A percentile compares a stretch with the other conserved stretches of the same genome.
Conservation (phyloP, 2,888 invertebrate species). For the Pilophorus perplexus region DNA sequence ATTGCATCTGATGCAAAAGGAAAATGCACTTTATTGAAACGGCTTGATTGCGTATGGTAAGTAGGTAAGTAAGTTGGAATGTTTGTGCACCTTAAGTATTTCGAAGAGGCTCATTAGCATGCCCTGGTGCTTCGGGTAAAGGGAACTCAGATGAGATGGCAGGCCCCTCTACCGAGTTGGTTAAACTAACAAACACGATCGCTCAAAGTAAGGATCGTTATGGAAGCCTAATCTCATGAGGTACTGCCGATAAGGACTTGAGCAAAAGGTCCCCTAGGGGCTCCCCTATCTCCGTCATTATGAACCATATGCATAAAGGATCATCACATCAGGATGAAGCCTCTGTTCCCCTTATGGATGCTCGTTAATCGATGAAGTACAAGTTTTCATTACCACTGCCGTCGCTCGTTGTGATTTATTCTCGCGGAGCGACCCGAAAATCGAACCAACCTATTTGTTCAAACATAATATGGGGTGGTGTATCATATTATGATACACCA, state of each 20-base stretch:
- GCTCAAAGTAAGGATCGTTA: slow-evolving; percentile 17
- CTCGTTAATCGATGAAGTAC: too few relatives aligned
- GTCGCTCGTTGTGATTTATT: too few relatives aligned
- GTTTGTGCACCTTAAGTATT: not conserved
- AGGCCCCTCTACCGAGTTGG: not conserved
- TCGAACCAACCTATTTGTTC: too few relatives aligned
- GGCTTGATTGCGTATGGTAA: too few relatives aligned
- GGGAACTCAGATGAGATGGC: slow-evolving; percentile 11
- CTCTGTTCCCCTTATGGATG: too few relatives aligned
- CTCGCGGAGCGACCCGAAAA: too few relatives aligned
- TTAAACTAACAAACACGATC: slow-evolving; percentile 17
- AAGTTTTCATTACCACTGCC: too few relatives aligned
- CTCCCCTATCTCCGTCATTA: not conserved
- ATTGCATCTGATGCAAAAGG: too few relatives aligned
- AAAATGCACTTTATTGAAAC: too few relatives aligned
- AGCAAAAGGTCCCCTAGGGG: slow-evolving; percentile 15
- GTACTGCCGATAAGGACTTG: slow-evolving; percentile 12
- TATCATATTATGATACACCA: too few relatives aligned
- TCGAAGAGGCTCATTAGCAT: slow-evolving; percentile 10
- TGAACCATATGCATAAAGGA: slow-evolving; percentile 15
- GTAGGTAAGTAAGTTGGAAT: too few relatives aligned
- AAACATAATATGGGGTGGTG: too few relatives aligned
- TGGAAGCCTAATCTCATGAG: slow-evolving; percentile 11
- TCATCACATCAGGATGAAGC: slow-evolving; percentile 6
- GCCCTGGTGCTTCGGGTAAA: not conserved